Conservation (phyloP, 1,140 invertebrate species). For the Halesus radiatus region DNA sequence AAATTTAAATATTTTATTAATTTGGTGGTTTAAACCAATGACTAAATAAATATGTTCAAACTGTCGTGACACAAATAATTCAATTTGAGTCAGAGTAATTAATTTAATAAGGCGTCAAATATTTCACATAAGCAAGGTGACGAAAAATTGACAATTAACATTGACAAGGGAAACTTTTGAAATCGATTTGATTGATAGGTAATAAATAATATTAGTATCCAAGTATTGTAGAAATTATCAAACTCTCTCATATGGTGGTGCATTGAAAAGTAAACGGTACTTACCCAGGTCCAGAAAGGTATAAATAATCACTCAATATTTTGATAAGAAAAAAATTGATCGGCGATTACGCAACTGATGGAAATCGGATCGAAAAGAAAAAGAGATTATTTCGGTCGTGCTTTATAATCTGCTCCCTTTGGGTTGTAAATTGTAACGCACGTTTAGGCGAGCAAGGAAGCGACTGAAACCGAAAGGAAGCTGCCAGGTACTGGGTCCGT, state of each 20-base stretch:
- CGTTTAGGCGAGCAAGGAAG: not conserved
- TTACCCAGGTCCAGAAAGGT: not conserved
- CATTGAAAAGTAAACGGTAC: conserved; percentile 6
- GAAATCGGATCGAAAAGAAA: not conserved
- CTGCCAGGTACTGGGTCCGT: not conserved
- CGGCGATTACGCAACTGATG: not conserved
- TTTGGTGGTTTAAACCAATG: too few species aligned
- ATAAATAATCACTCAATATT: conserved; percentile 3
- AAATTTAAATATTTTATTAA: too few species aligned
- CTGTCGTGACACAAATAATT: too few species aligned
- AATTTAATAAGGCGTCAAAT: too few species aligned
- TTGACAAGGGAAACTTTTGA: not conserved
- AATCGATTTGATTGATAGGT: too few species aligned
- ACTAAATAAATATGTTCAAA: too few species aligned
- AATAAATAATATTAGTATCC: too few species aligned
- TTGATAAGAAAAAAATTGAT: not conserved
- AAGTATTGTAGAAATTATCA: not conserved
- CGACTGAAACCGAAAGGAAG: conserved; percentile 18
- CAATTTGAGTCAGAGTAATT: too few species aligned
- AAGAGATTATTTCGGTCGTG: not conserved
- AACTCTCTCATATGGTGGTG: not conserved
- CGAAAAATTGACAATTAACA: too few species aligned
- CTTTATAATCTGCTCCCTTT: not conserved
- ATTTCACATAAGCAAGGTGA: too few species aligned
- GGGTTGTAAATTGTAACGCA: not conserved